Percentiles rank a stretch among this genome's conserved stretches.
Conservation (phyloP, 2,888 invertebrate genomes). For the Cordilura impudica region DNA sequence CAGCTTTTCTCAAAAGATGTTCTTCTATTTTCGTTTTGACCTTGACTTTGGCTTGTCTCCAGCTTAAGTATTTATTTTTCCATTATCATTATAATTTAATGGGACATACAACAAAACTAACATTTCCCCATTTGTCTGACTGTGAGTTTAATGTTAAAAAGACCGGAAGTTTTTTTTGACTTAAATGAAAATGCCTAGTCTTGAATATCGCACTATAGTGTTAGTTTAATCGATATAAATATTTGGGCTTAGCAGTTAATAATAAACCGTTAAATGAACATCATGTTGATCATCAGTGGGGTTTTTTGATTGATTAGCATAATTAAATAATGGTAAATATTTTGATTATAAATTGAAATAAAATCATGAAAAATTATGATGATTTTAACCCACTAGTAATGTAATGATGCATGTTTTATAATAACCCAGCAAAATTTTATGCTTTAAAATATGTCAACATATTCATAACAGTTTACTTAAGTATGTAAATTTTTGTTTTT, state of each 20-base stretch:
- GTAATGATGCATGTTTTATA: no score
- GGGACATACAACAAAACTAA: no score
- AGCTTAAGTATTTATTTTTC: neutral
- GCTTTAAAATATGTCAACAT: no score
- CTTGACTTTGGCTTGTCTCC: slow-evolving; percentile 1
- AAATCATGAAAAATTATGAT: no score
- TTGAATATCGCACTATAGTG: slow-evolving; percentile 13
- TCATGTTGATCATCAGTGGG: no score
- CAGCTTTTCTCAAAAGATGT: neutral
- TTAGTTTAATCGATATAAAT: slow-evolving; percentile 6
- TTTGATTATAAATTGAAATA: no score
- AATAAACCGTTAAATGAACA: no score
- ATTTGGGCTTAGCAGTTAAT: neutral
- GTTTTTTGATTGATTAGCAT: neutral
- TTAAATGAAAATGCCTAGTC: neutral
- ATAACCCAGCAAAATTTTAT: no score
- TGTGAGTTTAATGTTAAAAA: neutral
- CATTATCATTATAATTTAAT: neutral
- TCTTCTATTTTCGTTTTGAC: neutral
- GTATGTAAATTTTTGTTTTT: no score
- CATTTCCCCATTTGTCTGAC: neutral
- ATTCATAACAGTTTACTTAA: no score
- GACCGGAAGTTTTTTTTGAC: slow-evolving; percentile 15
- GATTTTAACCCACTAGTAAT: no score
- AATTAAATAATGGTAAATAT: no score